Evolutionary conservation across 2,113 vertebrate species (phyloP).

Genomic region (Microcebus jonahi): DNA sequence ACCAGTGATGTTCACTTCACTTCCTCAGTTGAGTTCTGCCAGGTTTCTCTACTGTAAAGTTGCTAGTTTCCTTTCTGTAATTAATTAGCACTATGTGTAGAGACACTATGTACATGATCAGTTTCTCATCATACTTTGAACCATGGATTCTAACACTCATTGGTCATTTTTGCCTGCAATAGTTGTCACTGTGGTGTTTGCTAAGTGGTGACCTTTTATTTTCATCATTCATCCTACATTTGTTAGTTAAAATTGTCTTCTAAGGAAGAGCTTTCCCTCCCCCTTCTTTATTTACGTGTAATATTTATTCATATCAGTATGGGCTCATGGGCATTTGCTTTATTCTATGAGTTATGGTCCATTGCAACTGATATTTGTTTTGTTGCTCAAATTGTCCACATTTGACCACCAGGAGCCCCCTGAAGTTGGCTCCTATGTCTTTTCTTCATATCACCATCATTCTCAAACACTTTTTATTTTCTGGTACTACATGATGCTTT

Average conservation of each 20-base stretch:
- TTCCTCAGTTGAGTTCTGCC: not conserved
- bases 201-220: not conserved
- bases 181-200: not conserved
- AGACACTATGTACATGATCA: not conserved
- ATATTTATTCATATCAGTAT: not conserved
- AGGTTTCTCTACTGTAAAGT: not conserved
- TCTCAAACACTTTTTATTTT: not conserved
- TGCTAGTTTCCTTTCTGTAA: not conserved
- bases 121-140: not conserved
- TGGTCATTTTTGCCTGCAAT: not conserved
- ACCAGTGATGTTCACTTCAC: too few relatives aligned
- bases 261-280: not conserved
- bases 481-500: not conserved
- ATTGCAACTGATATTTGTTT: not conserved
- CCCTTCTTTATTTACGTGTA: not conserved
- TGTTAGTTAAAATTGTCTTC: not conserved
- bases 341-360: not conserved
- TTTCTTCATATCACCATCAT: not conserved
- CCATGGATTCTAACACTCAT: not conserved
- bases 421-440: not conserved
- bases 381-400: not conserved
- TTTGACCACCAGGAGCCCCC: not conserved
- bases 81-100: not conserved
- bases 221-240: not conserved
- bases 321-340: not conserved